Percentiles rank a stretch among this genome's conserved stretches.
Evolutionary conservation across 2,797 vertebrate species (phyloP).

Genomic region (Hippoglossus hippoglossus): DNA sequence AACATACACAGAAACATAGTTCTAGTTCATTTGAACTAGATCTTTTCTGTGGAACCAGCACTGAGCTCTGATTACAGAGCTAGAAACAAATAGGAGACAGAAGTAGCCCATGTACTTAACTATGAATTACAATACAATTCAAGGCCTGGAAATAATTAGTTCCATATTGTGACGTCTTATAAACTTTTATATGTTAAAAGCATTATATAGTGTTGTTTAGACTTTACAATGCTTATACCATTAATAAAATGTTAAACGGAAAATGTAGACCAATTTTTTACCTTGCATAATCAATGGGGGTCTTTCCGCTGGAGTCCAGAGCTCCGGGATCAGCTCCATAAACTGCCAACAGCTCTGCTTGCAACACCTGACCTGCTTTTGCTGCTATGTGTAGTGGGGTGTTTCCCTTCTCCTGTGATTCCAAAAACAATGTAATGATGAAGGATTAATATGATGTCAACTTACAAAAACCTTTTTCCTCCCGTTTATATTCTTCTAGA

Average conservation of each 20-base stretch:
- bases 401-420: conserved; percentile 94
- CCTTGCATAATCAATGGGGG: conserved; percentile 95
- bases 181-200: background rate
- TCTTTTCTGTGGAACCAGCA: background rate
- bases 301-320: conserved; percentile 93
- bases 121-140: background rate
- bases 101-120: background rate
- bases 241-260: background rate
- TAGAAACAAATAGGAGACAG: background rate
- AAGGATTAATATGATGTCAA: background rate
- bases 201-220: background rate
- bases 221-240: background rate
- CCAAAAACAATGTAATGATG: conserved; percentile 1
- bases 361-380: conserved; percentile 95
- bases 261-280: conserved; percentile 57
- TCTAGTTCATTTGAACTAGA: background rate
- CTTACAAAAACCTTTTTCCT: no score
- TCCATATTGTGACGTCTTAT: background rate
- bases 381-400: conserved; percentile 96
- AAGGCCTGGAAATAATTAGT: background rate
- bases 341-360: conserved; percentile 93
- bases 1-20: no score
- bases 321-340: conserved; percentile 98
- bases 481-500: conserved; percentile 45
- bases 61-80: background rate